A percentile compares a stretch with the other conserved stretches of the same genome.
phyloP scores from a whole-genome alignment of 2,797 vertebrate species.

The Clangula hyemalis region DNA sequence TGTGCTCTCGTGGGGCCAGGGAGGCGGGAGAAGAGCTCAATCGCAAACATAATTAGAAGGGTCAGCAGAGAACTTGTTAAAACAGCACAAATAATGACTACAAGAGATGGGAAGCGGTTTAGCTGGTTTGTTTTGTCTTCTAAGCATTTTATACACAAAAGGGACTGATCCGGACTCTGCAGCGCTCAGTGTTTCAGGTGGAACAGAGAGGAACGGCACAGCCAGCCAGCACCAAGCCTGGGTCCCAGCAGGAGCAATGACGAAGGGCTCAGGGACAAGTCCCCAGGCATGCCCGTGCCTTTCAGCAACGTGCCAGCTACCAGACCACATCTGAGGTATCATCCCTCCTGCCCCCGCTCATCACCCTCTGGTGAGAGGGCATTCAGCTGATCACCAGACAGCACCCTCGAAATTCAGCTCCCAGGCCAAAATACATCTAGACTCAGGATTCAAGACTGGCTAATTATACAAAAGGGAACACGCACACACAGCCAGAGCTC shows the following conservation, averaged over 20 bases:
- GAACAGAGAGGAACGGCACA: not conserved
- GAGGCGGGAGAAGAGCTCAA: not conserved
- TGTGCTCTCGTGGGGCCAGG: not conserved
- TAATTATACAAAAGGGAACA: not conserved
- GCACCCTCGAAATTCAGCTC: not conserved
- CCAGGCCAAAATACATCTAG: not conserved
- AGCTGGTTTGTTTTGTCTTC: not conserved
- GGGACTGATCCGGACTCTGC: not conserved
- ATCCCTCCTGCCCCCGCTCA: not conserved
- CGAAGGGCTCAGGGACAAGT: accelerated
- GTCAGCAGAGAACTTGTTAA: not conserved
- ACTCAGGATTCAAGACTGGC: not conserved
- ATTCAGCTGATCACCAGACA: not conserved
- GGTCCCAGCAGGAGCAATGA: not conserved
- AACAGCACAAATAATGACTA: not conserved
- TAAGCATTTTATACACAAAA: not conserved
- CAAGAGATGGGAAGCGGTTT: accelerated
- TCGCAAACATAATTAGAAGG: not conserved
- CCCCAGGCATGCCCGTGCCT: not conserved
- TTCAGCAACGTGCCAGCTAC: not conserved
- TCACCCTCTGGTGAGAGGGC: accelerated
- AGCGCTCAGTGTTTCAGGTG: accelerated
- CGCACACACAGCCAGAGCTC: not conserved
- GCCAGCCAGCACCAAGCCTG: accelerated
- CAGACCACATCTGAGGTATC: not conserved